Percentiles rank a stretch among this genome's conserved stretches.
These are phyloP conservation scores for Phycodurus eques DNA, from an alignment of 2,113 vertebrate species.

Conservation along the genomic window DNA sequence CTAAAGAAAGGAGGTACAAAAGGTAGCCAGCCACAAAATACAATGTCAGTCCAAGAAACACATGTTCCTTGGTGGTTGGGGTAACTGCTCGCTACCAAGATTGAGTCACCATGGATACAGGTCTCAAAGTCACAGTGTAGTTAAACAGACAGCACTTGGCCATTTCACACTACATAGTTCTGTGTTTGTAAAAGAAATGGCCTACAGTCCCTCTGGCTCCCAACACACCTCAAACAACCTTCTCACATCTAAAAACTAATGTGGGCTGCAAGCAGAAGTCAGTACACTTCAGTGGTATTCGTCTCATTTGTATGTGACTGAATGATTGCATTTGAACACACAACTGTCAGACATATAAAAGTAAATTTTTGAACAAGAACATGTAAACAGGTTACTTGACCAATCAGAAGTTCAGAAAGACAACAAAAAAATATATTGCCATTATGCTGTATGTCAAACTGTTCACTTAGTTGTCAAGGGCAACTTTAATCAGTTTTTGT, in stretches of 20 bases:
- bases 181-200: constrained; percentile 35
- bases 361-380: not conserved
- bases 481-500: too few species aligned
- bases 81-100: constrained; percentile 16
- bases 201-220: constrained; percentile 7
- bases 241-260: constrained; percentile 1
- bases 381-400: too few species aligned
- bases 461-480: too few species aligned
- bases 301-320: not conserved
- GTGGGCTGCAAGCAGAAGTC: not conserved
- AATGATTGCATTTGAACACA: not conserved
- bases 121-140: constrained; percentile 27
- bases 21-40: constrained; percentile 9
- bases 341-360: not conserved
- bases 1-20: constrained; percentile 8
- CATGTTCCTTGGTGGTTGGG: constrained; percentile 3
- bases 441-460: too few species aligned
- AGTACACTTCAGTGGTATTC: not conserved
- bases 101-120: constrained; percentile 26
- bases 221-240: not conserved
- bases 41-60: constrained; percentile 23
- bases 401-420: too few species aligned
- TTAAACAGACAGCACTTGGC: constrained; percentile 29
- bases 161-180: constrained; percentile 47
- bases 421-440: too few species aligned